Evolutionary conservation across 2,888 invertebrate genomes (phyloP), one percentile per base, ranked within the genome.

Genomic region (Ganaspis brasiliensis): DNA sequence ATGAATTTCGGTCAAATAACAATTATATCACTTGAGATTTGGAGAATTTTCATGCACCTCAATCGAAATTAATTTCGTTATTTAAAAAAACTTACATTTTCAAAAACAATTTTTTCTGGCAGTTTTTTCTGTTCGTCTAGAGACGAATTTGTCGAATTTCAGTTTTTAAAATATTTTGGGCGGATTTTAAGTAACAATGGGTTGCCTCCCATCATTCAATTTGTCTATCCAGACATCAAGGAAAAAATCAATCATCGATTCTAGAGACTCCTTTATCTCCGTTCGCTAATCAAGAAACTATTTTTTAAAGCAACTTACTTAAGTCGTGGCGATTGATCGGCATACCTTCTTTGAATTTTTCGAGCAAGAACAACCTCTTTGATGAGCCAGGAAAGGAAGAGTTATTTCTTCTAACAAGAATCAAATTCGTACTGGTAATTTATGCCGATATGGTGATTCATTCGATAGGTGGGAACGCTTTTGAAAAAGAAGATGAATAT

Each of bases 371-470:
- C n/a, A 63, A 19, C 37, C 35, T 37, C 19, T 37, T 63, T 40
- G 61, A 63, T 63, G 61, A 63, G 61, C 12, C 35, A 63, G 37
- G 61, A 63, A 35, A 40, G 37, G 37, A 63, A 63, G 61, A 63
- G 12, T 37, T 37, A 63, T 63, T 40, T 63, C 61, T 12, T 19
- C 61, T 63, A 37, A 63, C 61, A 63, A 37, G 61, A 63, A 14
- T 37, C 37, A 63, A 63, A 63, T 63, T 63, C 37, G 31, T 63
- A 37, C 37, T 14, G 37, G 31, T 63, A 63, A 63, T 63, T 63
- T 63, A 63, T 63, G 37, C n/a, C 61, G 37, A 37, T 63, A 52
- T 63, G 19, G 61, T 63, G 61, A 63, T 63, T 63, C 61, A 63
- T 12, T 35, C 35, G 21, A 63, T 37, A 9, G 61, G 37, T 37